Conservation (phyloP, 2,113 vertebrate species). For the Burhinus bistriatus region DNA sequence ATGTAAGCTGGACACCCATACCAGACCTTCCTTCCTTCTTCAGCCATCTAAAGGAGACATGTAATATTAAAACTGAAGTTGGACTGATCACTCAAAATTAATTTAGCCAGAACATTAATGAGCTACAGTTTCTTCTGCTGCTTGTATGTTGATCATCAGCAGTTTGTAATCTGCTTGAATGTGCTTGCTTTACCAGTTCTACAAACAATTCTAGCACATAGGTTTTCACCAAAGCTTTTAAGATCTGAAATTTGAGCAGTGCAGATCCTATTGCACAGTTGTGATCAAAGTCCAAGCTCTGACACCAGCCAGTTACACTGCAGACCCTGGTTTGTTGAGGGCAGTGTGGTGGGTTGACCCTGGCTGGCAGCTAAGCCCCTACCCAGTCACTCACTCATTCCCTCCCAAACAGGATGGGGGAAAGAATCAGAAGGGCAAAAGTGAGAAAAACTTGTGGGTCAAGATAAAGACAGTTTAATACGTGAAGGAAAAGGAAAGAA, state of each 20-base stretch:
- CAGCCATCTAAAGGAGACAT: background rate
- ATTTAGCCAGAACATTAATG: background rate
- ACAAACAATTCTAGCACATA: background rate
- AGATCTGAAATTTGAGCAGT: background rate
- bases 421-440: background rate
- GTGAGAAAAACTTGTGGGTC: background rate
- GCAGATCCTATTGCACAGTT: background rate
- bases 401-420: accelerated
- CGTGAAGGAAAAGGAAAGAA: background rate
- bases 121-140: background rate
- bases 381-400: background rate
- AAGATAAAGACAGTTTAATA: background rate
- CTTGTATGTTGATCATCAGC: background rate
- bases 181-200: background rate
- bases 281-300: background rate
- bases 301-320: background rate
- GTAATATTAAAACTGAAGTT: background rate
- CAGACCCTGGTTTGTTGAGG: background rate
- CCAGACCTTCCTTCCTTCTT: background rate
- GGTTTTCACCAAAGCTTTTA: background rate
- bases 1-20: background rate
- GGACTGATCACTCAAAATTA: background rate
- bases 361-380: background rate
- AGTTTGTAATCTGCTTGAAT: background rate
- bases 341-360: background rate